These are phyloP conservation scores for Melanerpes aurifrons DNA, from an alignment of 2,113 vertebrate genomes.

Conservation along the genomic window DNA sequence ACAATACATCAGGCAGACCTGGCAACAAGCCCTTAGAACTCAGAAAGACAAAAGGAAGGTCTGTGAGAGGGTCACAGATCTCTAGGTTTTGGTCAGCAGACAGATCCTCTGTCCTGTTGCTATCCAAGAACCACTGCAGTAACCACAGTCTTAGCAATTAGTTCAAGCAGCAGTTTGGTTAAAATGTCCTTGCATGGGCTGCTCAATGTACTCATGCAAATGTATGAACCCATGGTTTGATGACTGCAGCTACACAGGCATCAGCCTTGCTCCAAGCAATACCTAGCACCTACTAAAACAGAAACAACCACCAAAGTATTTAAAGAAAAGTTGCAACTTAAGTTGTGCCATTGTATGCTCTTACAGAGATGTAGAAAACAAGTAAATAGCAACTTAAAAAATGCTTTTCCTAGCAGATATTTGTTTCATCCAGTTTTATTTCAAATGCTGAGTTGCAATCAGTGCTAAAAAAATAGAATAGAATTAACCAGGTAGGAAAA, in stretches of 20 bases:
- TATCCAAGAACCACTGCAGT: background rate
- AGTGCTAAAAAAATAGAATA: background rate
- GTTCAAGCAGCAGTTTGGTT: background rate
- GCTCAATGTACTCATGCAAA: accelerated
- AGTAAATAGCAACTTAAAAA: background rate
- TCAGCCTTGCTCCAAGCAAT: background rate
- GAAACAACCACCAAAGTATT: background rate
- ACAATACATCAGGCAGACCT: background rate
- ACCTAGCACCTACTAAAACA: background rate
- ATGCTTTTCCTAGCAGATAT: background rate
- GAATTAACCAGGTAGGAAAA: too few relatives aligned
- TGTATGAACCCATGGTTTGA: background rate
- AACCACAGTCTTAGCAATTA: too few relatives aligned
- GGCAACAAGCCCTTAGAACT: background rate
- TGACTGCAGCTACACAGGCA: background rate
- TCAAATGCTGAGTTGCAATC: background rate
- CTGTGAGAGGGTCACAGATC: background rate
- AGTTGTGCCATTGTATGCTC: background rate
- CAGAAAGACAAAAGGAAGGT: background rate
- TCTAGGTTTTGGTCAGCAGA: background rate
- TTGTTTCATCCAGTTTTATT: background rate
- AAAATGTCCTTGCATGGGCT: background rate
- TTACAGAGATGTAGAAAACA: background rate
- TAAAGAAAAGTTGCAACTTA: background rate
- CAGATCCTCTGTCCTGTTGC: background rate